Evolutionary conservation across 1,140 invertebrate genomes (phyloP), one percentile per base, ranked within the genome.

Genomic region (Yoshiicerus persimilis): DNA sequence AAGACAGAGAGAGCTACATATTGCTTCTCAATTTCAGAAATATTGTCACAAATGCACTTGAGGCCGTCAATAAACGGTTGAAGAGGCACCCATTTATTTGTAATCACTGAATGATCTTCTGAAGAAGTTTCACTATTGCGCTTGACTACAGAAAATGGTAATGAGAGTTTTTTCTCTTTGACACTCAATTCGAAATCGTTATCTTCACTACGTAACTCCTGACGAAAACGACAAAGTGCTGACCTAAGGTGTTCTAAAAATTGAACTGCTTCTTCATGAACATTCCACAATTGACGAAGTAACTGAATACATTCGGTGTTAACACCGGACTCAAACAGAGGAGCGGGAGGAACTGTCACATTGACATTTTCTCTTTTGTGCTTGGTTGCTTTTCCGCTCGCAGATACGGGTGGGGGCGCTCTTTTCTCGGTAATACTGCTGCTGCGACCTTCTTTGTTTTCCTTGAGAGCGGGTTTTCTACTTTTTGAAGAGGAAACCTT

Each of bases 271-370:
- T 90, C 90, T 38, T 90, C 90, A 39, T 89, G 90, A 34, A 89
- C 62, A 23, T 88, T 90, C 90, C 90, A 90, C 10, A 90, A 41
- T 32, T 88, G 89, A 11, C 89, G 75, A 2, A 90, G 64, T 0
- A 90, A 34, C 56, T 90, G 90, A 64, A 89, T 88, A 66, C 89
- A 89, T 75, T 90, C 90, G 5, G 90, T 89, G 77, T 90, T 90
- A 8, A 88, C 85, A 30, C 89, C 83, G 3, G 83, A 84, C 25
- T 84, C 83, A 30, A 84, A 84, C 20, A 36, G 30, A 11, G 83
- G 83, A 4, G 83, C n/a, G 0, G 47, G 23, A 84, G 47, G 25
- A 47, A 84, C 25, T 16, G 83, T 41, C 16, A 84, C 38, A 47
- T 84, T 84, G 23, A 27, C 80, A 20, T 41, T 84, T 11, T 84